Evolutionary conservation across 2,888 invertebrate genomes (phyloP).

Genomic region (Boloria euphrosyne): DNA sequence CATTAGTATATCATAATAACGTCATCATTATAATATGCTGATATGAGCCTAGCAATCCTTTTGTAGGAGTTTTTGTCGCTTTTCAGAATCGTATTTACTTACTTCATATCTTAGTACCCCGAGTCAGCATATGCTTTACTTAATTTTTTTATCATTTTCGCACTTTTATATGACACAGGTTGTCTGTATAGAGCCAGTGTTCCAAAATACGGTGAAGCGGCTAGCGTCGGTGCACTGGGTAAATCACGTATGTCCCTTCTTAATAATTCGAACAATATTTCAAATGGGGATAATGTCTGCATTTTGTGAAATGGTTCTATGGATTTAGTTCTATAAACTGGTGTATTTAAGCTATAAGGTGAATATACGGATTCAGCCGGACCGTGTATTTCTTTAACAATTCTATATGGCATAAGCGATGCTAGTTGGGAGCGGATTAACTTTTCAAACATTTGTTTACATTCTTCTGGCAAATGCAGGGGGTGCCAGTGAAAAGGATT

Average conservation of each 20-base stretch:
- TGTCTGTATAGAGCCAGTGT: conserved; percentile 63
- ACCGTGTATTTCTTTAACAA: conserved; percentile 45
- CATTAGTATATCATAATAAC: too few species aligned
- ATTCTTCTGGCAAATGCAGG: conserved; percentile 65
- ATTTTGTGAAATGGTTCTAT: background rate
- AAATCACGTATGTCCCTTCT: conserved; percentile 53
- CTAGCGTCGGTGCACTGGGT: conserved; percentile 56
- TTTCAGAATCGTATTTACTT: conserved; percentile 4
- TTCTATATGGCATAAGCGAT: conserved; percentile 44
- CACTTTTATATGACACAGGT: conserved; percentile 62
- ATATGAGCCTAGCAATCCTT: too few species aligned
- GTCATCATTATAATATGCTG: too few species aligned
- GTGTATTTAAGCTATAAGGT: conserved; percentile 11
- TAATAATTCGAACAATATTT: conserved; percentile 56
- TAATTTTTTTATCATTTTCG: conserved; percentile 56
- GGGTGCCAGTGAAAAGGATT: conserved; percentile 72
- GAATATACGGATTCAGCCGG: conserved; percentile 25
- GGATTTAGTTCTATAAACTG: conserved; percentile 6
- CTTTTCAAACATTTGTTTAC: conserved; percentile 58
- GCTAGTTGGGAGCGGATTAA: conserved; percentile 54
- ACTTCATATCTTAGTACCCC: background rate
- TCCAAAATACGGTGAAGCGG: conserved; percentile 57
- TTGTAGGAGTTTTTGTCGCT: background rate
- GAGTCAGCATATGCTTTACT: conserved; percentile 52
- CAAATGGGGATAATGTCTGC: conserved; percentile 47